Conservation (phyloP, 1,140 invertebrate genomes). For the Pantala flavescens region DNA sequence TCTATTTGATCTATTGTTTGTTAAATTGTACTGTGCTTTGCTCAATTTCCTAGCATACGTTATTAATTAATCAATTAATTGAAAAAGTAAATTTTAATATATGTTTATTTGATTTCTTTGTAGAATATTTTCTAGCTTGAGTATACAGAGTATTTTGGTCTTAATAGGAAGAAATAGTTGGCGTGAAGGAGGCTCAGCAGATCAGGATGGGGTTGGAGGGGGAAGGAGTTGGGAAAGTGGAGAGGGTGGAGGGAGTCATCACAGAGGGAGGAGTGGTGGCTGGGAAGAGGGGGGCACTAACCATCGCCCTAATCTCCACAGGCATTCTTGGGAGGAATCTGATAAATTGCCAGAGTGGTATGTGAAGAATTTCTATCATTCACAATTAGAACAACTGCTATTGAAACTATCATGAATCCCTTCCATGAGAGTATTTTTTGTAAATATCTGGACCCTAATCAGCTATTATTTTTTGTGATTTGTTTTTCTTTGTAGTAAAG, state of each 20-base stretch:
- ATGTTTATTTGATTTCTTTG: too few species aligned
- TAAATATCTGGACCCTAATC: too few species aligned
- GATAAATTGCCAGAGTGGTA: slow-evolving; percentile 63
- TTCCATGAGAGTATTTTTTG: too few species aligned
- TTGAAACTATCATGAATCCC: too few species aligned
- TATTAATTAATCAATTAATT: too few species aligned
- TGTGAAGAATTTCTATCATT: slow-evolving; percentile 18
- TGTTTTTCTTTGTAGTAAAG: too few species aligned
- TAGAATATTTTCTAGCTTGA: too few species aligned
- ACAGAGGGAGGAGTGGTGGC: slow-evolving; percentile 31
- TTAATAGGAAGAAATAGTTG: slow-evolving; percentile 42
- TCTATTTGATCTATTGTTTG: too few species aligned
- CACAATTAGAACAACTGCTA: slow-evolving; percentile 17
- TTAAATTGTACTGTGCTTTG: too few species aligned
- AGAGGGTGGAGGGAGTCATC: slow-evolving; percentile 35
- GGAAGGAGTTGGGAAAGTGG: slow-evolving; percentile 27
- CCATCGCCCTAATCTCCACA: slow-evolving; percentile 21
- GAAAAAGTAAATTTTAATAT: too few species aligned
- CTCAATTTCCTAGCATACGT: too few species aligned
- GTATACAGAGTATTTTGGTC: background rate
- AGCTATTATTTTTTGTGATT: too few species aligned
- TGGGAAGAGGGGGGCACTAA: background rate
- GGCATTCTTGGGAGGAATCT: slow-evolving; percentile 31
- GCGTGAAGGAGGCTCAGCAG: slow-evolving; percentile 47
- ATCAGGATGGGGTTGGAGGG: slow-evolving; percentile 30